phyloP scores from a whole-genome alignment of 2,888 invertebrate species.

The Drosophila melanosoma region DNA sequence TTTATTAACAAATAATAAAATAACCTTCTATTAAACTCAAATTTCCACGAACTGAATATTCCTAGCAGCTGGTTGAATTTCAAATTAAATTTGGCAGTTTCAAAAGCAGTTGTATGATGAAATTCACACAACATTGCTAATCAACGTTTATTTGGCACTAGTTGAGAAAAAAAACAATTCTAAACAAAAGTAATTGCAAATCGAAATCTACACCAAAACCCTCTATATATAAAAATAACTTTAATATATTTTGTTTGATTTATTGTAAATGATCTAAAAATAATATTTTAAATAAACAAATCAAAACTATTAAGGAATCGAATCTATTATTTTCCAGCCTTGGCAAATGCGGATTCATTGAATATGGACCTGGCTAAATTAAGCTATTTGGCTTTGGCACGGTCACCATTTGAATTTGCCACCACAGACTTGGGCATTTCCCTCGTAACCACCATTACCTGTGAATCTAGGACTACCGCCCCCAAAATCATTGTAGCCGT shows the following conservation, averaged over 20 bases:
- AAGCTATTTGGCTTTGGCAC: slow-evolving; percentile 34
- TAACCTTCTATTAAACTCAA: background rate
- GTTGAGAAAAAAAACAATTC: background rate
- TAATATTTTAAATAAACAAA: slow-evolving; percentile 30
- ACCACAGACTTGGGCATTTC: slow-evolving; percentile 2
- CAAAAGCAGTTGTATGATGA: background rate
- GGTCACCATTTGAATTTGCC: slow-evolving; percentile 21
- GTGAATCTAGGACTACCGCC: slow-evolving; percentile 10
- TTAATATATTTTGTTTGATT: too few species aligned
- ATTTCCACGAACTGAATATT: background rate
- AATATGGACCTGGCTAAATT: slow-evolving; percentile 29
- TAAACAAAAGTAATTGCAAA: background rate
- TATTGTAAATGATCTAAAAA: slow-evolving; percentile 26
- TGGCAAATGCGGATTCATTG: slow-evolving; percentile 14
- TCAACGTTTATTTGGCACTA: slow-evolving; percentile 12
- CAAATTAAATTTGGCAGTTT: background rate
- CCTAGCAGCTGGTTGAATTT: background rate
- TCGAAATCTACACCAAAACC: background rate
- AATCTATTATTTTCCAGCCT: slow-evolving; percentile 11
- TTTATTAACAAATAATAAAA: background rate
- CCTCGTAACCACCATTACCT: slow-evolving; percentile 3
- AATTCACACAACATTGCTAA: slow-evolving; percentile 41
- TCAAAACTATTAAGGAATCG: background rate
- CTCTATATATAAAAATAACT: background rate
- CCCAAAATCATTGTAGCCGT: background rate